Conservation (phyloP, 2,797 vertebrate genomes). For the Cercopithecus hamlyni region DNA sequence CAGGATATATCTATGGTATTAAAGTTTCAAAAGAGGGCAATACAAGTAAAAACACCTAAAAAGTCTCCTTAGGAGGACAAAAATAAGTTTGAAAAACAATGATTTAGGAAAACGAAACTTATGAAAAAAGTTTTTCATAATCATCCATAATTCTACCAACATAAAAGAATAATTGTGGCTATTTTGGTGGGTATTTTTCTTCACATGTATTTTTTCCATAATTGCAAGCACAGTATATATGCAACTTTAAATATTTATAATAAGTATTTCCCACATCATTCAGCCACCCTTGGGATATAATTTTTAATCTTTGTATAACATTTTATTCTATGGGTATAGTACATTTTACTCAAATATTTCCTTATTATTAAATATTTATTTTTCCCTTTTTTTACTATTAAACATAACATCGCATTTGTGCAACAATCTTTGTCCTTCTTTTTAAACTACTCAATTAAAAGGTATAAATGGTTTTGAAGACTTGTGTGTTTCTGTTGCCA, state of each 20-base stretch:
- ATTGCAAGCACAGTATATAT: neutral
- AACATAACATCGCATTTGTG: neutral
- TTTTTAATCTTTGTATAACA: neutral
- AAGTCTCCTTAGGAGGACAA: neutral
- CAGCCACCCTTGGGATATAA: neutral
- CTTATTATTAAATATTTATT: neutral
- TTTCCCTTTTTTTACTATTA: neutral
- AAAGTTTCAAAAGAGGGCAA: neutral
- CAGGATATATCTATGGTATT: neutral
- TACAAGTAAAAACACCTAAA: neutral
- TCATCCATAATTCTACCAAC: neutral
- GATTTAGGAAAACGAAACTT: neutral
- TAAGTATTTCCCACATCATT: neutral
- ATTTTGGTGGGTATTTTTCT: slow-evolving; percentile 11
- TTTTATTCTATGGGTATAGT: neutral
- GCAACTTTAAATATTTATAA: neutral
- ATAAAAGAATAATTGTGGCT: slow-evolving; percentile 7
- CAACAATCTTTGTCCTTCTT: neutral
- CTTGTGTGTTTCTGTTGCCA: neutral
- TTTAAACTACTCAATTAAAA: slow-evolving; percentile 16
- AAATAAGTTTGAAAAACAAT: neutral
- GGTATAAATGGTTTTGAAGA: neutral
- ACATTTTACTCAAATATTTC: slow-evolving; percentile 5
- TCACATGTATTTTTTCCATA: neutral
- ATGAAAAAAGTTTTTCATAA: neutral